A percentile compares a stretch with the other conserved stretches of the same genome.
phyloP scores from a whole-genome alignment of 1,140 invertebrate species.

The Capitella teleta region DNA sequence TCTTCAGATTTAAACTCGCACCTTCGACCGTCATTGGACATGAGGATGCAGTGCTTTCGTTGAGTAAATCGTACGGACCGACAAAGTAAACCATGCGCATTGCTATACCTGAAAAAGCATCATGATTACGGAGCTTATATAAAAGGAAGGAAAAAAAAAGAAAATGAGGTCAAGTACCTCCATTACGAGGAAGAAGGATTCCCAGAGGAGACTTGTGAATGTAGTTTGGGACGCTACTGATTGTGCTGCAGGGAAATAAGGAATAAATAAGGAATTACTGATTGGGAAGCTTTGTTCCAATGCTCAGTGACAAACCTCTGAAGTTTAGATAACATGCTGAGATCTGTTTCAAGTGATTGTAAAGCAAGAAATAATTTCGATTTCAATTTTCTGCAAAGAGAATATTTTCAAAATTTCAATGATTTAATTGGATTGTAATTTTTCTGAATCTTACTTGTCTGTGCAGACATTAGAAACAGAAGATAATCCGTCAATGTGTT shows the following conservation, averaged over 20 bases:
- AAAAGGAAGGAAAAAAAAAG: not conserved
- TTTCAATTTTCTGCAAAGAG: constrained; percentile 52
- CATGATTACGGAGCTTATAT: not conserved
- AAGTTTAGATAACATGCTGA: constrained; percentile 70
- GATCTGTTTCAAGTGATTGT: constrained; percentile 80
- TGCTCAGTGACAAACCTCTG: constrained; percentile 48
- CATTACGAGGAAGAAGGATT: constrained; percentile 45
- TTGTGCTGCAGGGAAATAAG: constrained; percentile 35
- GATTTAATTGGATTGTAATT: no score
- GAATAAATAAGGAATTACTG: not conserved
- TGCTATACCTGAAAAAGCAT: constrained; percentile 57
- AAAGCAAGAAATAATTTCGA: constrained; percentile 83
- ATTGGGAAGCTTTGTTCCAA: not conserved
- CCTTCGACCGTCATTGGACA: constrained; percentile 62
- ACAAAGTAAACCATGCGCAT: constrained; percentile 91
- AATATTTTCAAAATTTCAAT: no score
- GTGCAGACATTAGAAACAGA: no score
- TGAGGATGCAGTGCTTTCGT: constrained; percentile 59
- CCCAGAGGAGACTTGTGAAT: constrained; percentile 85
- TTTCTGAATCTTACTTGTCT: no score
- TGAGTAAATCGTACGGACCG: constrained; percentile 81
- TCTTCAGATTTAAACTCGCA: constrained; percentile 14
- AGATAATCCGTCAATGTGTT: no score
- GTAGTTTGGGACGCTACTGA: constrained; percentile 71
- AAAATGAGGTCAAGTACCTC: constrained; percentile 33